Evolutionary conservation across 37 sponge, comb jelly and placozoan species (phyloP).

Genomic region (Amphimedon queenslandica): DNA sequence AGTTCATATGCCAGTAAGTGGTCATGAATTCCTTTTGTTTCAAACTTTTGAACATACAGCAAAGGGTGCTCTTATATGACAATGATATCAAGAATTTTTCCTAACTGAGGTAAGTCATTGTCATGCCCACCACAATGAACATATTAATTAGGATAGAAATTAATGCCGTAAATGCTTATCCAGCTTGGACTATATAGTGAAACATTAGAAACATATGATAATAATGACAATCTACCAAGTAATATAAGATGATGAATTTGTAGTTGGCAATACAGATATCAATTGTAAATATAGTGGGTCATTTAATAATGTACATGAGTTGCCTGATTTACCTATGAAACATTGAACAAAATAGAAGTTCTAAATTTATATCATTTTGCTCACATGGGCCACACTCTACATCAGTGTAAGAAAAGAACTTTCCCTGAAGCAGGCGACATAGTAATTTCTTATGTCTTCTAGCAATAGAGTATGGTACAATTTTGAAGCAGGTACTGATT

Average conservation of each 20-base stretch:
- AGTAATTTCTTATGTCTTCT: slow-evolving; percentile 13
- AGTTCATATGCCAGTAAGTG: too few species aligned
- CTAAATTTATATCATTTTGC: neutral
- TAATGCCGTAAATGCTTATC: neutral
- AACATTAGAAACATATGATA: neutral
- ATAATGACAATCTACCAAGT: neutral
- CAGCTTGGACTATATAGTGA: neutral
- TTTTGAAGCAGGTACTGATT: slow-evolving; percentile 10
- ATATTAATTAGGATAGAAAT: too few species aligned
- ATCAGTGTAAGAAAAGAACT: slow-evolving; percentile 20
- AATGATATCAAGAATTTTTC: too few species aligned
- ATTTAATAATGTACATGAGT: too few species aligned
- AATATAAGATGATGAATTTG: too few species aligned
- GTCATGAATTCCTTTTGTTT: too few species aligned
- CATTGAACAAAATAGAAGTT: neutral
- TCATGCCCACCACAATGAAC: too few species aligned
- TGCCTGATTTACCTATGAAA: neutral
- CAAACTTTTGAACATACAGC: too few species aligned
- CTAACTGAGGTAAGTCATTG: too few species aligned
- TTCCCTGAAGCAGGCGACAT: slow-evolving; percentile 23
- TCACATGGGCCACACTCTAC: slow-evolving; percentile 28
- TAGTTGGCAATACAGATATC: neutral
- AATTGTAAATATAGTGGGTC: too few species aligned
- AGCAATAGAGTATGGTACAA: slow-evolving; percentile 18
- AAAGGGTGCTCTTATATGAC: too few species aligned